Evolutionary conservation across 2,113 vertebrate species (phyloP).

Genomic region (Odontesthes bonariensis): DNA sequence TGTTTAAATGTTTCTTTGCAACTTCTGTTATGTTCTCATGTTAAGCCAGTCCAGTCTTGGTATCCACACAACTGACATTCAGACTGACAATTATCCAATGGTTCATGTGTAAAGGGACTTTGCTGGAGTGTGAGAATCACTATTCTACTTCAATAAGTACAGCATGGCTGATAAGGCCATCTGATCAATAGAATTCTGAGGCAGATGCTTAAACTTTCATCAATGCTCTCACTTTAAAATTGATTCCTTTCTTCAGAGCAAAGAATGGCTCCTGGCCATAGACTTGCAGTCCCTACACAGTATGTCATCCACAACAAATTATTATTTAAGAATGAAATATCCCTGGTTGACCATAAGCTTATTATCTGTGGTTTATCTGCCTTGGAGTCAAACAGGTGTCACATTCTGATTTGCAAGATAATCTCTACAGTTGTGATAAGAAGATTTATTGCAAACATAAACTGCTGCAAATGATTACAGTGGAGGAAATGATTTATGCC

Average conservation of each 20-base stretch:
- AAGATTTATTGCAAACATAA: conserved; percentile 72
- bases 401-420: conserved; percentile 64
- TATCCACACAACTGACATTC: conserved; percentile 32
- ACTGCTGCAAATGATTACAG: conserved; percentile 71
- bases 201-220: conserved; percentile 74
- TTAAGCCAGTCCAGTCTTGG: conserved; percentile 20
- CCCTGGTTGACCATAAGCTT: conserved; percentile 30
- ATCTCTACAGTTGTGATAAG: conserved; percentile 56
- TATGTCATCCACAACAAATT: conserved; percentile 56
- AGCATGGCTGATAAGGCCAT: conserved; percentile 41
- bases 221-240: conserved; percentile 70
- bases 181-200: conserved; percentile 67
- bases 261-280: conserved; percentile 44
- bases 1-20: conserved; percentile 6
- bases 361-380: conserved; percentile 44
- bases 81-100: conserved; percentile 39
- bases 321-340: conserved; percentile 72
- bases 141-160: conserved; percentile 43
- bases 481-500: conserved; percentile 71
- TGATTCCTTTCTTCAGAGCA: conserved; percentile 40
- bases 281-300: conserved; percentile 47
- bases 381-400: conserved; percentile 63
- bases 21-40: neutral
- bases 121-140: conserved; percentile 41
- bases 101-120: conserved; percentile 46